Evolutionary conservation across 1,140 invertebrate genomes (phyloP).

Genomic region (Choristoneura fumiferana): DNA sequence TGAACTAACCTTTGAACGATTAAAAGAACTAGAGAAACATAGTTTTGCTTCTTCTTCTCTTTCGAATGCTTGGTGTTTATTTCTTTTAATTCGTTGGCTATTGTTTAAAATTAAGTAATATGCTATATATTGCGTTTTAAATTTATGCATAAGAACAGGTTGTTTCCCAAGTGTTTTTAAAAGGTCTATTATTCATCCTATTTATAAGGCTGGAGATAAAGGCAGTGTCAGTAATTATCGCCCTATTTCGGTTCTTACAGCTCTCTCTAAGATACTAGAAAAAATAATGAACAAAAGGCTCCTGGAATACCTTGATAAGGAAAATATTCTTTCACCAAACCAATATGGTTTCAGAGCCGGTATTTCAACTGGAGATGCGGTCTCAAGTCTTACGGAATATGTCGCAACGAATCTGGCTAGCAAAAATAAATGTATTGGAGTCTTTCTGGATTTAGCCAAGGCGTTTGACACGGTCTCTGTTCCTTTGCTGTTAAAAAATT

Average conservation of each 20-base stretch:
- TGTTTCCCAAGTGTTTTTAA: slow-evolving; percentile 7
- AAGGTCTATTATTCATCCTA: slow-evolving; percentile 9
- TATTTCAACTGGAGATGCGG: slow-evolving; percentile 19
- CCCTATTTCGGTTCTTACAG: slow-evolving; percentile 6
- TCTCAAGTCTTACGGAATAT: neutral
- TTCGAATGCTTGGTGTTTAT: too few relatives aligned
- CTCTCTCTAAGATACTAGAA: slow-evolving; percentile 20
- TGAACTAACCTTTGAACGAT: too few relatives aligned
- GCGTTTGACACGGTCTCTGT: slow-evolving; percentile 14
- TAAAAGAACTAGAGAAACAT: too few relatives aligned
- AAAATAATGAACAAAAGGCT: slow-evolving; percentile 12
- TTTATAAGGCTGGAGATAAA: slow-evolving; percentile 16
- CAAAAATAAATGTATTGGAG: slow-evolving; percentile 4
- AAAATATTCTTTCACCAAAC: neutral
- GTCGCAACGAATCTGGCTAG: slow-evolving; percentile 8
- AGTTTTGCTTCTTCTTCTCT: too few relatives aligned
- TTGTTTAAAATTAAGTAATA: too few relatives aligned
- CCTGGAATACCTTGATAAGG: neutral
- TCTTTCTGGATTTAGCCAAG: slow-evolving; percentile 6
- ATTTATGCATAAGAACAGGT: neutral
- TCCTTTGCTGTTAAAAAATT: neutral
- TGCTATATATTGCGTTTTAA: too few relatives aligned
- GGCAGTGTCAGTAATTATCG: slow-evolving; percentile 5
- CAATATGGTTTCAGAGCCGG: too few relatives aligned
- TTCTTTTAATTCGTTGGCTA: too few relatives aligned